These are phyloP conservation scores for Taeniopygia guttata DNA, from an alignment of 2,797 vertebrate genomes.

Conservation along the genomic window DNA sequence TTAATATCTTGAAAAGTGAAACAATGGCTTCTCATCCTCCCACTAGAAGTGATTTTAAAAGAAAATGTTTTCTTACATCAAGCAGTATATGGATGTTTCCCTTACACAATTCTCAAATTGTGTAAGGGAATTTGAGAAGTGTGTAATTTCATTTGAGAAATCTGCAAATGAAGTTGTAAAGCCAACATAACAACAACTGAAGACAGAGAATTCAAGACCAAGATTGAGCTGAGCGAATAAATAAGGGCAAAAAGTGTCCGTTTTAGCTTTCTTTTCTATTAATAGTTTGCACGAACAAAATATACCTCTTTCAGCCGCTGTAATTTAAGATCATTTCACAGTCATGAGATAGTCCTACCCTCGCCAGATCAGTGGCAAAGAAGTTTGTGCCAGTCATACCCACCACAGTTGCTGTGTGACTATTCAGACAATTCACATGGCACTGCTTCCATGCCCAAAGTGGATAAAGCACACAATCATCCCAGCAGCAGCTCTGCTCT, in stretches of 20 bases:
- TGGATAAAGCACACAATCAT: not conserved
- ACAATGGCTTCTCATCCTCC: not conserved
- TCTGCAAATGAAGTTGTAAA: not conserved
- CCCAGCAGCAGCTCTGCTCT: not conserved
- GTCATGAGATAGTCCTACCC: not conserved
- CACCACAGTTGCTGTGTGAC: not conserved
- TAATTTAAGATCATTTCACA: not conserved
- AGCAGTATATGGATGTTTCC: not conserved
- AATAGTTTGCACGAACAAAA: not conserved
- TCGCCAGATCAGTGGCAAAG: not conserved
- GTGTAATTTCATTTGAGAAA: too few species aligned
- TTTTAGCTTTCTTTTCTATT: not conserved
- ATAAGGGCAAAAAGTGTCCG: not conserved
- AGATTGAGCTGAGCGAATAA: not conserved
- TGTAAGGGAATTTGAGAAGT: too few species aligned
- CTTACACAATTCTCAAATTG: not conserved
- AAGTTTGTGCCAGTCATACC: not conserved
- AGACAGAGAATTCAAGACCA: not conserved
- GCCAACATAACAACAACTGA: not conserved
- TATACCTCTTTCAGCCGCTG: not conserved
- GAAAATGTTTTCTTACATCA: not conserved
- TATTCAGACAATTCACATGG: not conserved
- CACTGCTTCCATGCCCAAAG: not conserved
- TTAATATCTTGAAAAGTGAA: not conserved
- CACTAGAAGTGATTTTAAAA: not conserved